Percentiles rank a stretch among this genome's conserved stretches.
phyloP scores from a whole-genome alignment of 2,113 vertebrate species.

The Cyanoramphus novaezelandiae region DNA sequence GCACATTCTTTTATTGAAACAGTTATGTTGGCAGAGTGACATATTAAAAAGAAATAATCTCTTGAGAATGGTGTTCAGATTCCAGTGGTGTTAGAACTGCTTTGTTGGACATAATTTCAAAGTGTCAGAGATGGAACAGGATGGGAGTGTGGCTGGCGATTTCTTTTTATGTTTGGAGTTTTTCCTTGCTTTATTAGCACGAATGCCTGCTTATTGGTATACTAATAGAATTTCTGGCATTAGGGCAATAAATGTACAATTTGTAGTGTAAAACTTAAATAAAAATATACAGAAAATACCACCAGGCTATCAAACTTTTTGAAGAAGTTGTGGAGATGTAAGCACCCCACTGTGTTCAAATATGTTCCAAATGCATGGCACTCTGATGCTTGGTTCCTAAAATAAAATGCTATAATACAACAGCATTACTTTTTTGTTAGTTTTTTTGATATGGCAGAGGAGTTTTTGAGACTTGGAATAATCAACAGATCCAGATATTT shows the following conservation, averaged over 20 bases:
- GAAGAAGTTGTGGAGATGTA: background rate
- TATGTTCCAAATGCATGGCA: background rate
- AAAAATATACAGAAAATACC: background rate
- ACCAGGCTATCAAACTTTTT: background rate
- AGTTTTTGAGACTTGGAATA: background rate
- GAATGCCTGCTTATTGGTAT: background rate
- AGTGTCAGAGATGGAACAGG: background rate
- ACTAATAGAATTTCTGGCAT: background rate
- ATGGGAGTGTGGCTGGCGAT: accelerated
- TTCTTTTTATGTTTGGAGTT: background rate
- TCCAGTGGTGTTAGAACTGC: background rate
- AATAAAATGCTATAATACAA: background rate
- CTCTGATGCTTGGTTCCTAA: background rate
- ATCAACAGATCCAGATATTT: background rate
- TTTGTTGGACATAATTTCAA: background rate
- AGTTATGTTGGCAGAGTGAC: background rate
- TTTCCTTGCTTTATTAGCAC: background rate
- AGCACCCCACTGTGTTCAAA: background rate
- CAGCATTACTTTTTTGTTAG: background rate
- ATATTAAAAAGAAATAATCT: background rate
- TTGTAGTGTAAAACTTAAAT: background rate
- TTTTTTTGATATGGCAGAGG: background rate
- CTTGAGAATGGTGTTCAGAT: background rate
- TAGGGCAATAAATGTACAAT: background rate
- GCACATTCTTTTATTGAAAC: background rate